Evolutionary conservation across 2,888 invertebrate species (phyloP), one percentile per base, ranked within the genome.

Genomic region (Aphodius sticticus): DNA sequence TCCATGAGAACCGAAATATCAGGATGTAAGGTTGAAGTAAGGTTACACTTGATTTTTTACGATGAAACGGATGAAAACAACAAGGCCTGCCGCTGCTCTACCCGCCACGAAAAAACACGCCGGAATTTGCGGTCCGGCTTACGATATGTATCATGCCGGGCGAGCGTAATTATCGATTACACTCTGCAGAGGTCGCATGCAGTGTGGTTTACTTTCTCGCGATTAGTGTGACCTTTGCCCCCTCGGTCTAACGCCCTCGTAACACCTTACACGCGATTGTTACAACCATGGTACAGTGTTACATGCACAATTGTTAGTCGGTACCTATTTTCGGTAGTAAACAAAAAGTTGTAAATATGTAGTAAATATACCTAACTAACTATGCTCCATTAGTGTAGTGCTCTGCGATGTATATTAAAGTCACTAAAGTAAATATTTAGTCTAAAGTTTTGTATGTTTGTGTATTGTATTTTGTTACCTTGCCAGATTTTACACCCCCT

Each of bases 181-280:
- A 9, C 53, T 12, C 12, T 53, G 53, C 12, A 53, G 53, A 9
- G 53, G 7, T 53, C 53, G 53, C 53, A 53, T 53, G 82, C 85
- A 82, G 77, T 86, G 86, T 85, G 86, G 86, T 79, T 86, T 85
- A 87, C 87, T 86, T 86, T 86, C 86, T 85, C 86, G 87, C 86
- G 87, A 87, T 87, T 87, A 87, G 86, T 85, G 84, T 85, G 87
- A 87, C 87, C 87, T 85, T 80, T 86, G 86, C 87, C 86, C 87
- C 76, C 82, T 82, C 77, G 86, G 84, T 84, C 86, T 86, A 86
- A 86, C 87, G 86, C 87, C 87, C 86, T 86, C 86, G 83, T 85
- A 85, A 84, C 84, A 85, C 83, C 84, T 83, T 83, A 86, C 86
- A 85, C 85, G 83, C 85, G 85, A 84, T 85, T 84, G 77, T 53